Percentiles rank a stretch among this genome's conserved stretches.
Evolutionary conservation across 2,113 vertebrate species (phyloP).

Genomic region (Salvator merianae): DNA sequence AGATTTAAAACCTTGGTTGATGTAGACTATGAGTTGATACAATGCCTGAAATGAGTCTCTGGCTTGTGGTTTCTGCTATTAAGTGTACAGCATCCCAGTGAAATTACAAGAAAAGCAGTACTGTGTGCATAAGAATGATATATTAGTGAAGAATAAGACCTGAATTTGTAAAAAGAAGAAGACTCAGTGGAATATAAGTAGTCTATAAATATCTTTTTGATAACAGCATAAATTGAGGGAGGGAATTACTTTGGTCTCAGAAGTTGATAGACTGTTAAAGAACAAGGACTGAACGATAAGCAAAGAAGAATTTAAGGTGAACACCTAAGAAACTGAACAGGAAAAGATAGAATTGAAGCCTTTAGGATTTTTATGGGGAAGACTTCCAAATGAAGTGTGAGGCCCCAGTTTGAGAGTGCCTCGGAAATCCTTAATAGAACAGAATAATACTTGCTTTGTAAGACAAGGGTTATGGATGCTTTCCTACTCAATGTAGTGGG

Average conservation of each 20-base stretch:
- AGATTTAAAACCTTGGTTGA: background rate
- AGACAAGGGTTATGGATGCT: too few relatives aligned
- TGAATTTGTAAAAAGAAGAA: constrained; percentile 28
- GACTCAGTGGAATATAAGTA: background rate
- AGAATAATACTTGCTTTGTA: background rate
- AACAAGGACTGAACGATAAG: constrained; percentile 13
- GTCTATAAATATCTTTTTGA: constrained; percentile 60
- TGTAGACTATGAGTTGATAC: background rate
- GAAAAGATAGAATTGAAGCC: background rate
- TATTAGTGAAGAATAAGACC: background rate
- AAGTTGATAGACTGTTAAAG: constrained; percentile 35
- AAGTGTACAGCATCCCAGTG: background rate
- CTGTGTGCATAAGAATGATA: background rate
- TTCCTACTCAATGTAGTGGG: background rate
- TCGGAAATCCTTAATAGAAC: background rate
- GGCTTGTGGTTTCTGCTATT: background rate
- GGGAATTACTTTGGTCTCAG: constrained; percentile 51
- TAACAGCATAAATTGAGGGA: constrained; percentile 52
- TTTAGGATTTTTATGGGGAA: background rate
- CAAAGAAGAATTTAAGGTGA: constrained; percentile 12
- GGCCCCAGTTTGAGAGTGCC: too few relatives aligned
- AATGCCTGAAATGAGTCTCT: background rate
- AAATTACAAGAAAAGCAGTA: background rate
- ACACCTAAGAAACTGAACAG: background rate
- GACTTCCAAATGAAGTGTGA: background rate